Percentiles rank a stretch among this genome's conserved stretches.
Conservation (phyloP, 2,888 invertebrate genomes). For the Diaprepes abbreviatus region DNA sequence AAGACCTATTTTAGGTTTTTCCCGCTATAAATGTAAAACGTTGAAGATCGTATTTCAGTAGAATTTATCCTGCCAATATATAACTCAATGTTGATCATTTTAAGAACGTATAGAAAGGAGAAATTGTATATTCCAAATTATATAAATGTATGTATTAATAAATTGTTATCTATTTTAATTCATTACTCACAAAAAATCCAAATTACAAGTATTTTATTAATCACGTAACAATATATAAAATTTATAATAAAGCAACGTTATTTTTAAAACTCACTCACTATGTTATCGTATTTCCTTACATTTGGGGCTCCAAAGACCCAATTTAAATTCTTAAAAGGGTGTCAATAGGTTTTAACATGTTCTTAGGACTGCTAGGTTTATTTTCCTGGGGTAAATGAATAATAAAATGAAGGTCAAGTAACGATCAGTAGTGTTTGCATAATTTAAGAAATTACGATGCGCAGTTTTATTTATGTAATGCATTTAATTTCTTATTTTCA, state of each 20-base stretch:
- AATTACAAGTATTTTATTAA: too few species aligned
- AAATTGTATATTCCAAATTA: too few species aligned
- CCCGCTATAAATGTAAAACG: not conserved
- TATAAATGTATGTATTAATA: too few species aligned
- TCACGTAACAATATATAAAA: too few species aligned
- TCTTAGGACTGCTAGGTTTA: not conserved
- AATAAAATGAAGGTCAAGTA: not conserved
- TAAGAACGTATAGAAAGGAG: not conserved
- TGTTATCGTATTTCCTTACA: not conserved
- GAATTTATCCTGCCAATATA: constrained; percentile 1
- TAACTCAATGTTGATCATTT: not conserved
- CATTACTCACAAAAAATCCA: too few species aligned
- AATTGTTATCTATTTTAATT: too few species aligned
- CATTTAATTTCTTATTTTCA: too few species aligned
- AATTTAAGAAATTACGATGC: not conserved
- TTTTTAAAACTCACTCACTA: too few species aligned
- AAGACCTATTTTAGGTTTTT: not conserved
- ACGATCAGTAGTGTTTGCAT: not conserved
- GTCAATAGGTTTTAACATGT: not conserved
- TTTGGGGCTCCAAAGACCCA: not conserved
- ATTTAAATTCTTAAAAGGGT: constrained; percentile 5
- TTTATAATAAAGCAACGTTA: too few species aligned
- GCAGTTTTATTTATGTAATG: too few species aligned
- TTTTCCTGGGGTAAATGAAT: too few species aligned
- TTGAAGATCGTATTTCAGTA: not conserved